Evolutionary conservation across 2,888 invertebrate species (phyloP), one percentile per base, ranked within the genome.

Genomic region (Phengaris alcon): DNA sequence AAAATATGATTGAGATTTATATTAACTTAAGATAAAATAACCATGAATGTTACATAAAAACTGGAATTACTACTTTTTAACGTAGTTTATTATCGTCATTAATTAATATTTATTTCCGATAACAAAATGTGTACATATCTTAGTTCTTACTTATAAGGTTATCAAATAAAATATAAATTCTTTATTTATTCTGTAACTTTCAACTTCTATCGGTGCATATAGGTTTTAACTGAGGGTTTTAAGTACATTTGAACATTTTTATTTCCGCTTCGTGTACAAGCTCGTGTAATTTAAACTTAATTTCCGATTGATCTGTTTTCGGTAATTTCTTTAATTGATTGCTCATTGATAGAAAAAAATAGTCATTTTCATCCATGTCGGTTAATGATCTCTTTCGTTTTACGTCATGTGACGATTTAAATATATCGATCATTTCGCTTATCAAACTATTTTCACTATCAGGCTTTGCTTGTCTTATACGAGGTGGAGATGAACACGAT

Each of bases 281-380:
- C 64, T 75, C 74, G 46, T 77, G 77, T 75, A 76, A 74, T 74
- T 77, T 73, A 75, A 77, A 77, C 74, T 77, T 77, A 52, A 77
- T 77, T 69, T 77, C 77, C 68, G 76, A 76, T 55, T 77, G 77
- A 68, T 77, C 75, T 69, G 73, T 73, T 76, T 75, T 64, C 55
- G 77, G 76, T 72, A 77, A 75, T 74, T 74, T 76, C 59, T 77
- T 77, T 22, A 77, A n/a, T 74, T 76, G 76, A 48, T 73, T 72
- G 74, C 77, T 77, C 77, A 77, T 77, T n/a, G 75, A 75, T 51
- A 77, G 75, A 77, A 77, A 77, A 69, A 74, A 76, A 75, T 76
- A 75, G 46, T 77, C 75, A 74, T 75, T 77, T 77, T 75, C 70
- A 44, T 75, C 75, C 75, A 75, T 73, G 22, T 75, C 73, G 7